Base-by-base conservation (phyloP, 1,140 invertebrate genomes). In the Cataglyphis hispanica region DNA sequence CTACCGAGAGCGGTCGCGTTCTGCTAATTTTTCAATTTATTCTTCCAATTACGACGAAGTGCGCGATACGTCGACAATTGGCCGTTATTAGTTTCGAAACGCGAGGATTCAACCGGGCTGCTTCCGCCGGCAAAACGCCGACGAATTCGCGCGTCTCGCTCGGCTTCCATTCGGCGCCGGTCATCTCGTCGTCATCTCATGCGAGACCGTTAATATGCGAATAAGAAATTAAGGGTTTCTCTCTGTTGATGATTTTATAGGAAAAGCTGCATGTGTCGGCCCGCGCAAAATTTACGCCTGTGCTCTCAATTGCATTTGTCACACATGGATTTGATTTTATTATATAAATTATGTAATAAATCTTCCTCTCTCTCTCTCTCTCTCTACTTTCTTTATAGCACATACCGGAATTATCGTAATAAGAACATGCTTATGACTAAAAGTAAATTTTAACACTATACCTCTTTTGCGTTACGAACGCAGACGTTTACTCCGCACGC, bases 11-110 rank as follows among this genome's bases (percentile, higher is more conserved):
- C 46, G 46, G 46, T 5, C 46, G 67, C 89, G 87, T 93, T 85
- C 91, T 91, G 92, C 92, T 92, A 93, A 93, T 93, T 93, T 93
- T 92, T 93, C 92, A 92, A 93, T 93, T 93, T 92, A 92, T 91
- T 91, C 86, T 53, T 87, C 83, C 92, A 92, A 93, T 93, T 92
- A 93, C 88, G 84, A 40, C 86, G 87, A 83, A 90, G 89, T 89
- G 77, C 87, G 88, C 90, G 89, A 92, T 92, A 93, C 83, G 86
- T 87, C 90, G 92, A 88, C 92, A 93, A 93, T 92, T 92, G 90
- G 77, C 78, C 87, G 86, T 89, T 93, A 92, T 92, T 93, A 93
- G 89, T 91, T 92, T 90, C 88, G 86, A 91, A 91, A 91, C 86
- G 84, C 89, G 86, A 88, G 67, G 88, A 78, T 90, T 86, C 58